These are phyloP conservation scores for Nannoperca obscura DNA, from an alignment of 2,797 vertebrate genomes.

Conservation along the genomic window DNA sequence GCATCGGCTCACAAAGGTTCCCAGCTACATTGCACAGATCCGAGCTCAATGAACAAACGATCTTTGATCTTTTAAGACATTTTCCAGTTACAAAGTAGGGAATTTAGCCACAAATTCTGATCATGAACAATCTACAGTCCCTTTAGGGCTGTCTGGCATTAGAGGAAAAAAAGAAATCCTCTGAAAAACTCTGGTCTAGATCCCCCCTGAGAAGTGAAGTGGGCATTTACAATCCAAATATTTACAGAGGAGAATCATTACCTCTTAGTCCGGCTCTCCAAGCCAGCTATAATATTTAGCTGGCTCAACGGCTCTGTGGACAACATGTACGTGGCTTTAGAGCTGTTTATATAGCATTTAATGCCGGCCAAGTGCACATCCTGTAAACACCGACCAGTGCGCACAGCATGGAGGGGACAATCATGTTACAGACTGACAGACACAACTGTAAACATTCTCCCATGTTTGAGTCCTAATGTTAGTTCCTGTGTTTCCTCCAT, in stretches of 20 bases:
- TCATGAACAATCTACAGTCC: not conserved
- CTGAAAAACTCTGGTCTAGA: not conserved
- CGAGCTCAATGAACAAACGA: not conserved
- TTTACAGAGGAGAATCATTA: constrained; percentile 40
- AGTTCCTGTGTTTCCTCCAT: not conserved
- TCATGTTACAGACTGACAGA: not conserved
- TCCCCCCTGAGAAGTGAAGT: constrained; percentile 24
- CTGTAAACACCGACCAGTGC: constrained; percentile 29
- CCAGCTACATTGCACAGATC: not conserved
- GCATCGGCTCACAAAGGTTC: not conserved
- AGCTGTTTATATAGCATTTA: constrained; percentile 42
- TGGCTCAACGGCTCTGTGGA: not conserved
- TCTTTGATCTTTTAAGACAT: not conserved
- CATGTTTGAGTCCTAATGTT: not conserved
- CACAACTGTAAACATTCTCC: not conserved
- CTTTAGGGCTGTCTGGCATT: not conserved
- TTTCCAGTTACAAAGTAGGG: not conserved
- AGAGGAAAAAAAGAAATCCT: not conserved
- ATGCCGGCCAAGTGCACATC: constrained; percentile 23
- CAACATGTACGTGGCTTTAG: constrained; percentile 3
- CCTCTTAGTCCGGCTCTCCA: constrained; percentile 23
- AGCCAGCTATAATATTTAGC: constrained; percentile 47
- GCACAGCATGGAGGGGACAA: not conserved
- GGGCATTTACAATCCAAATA: constrained; percentile 45
- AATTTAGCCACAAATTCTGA: not conserved